Evolutionary conservation across 2,113 vertebrate species (phyloP).

Genomic region (Siphamia tubifer): DNA sequence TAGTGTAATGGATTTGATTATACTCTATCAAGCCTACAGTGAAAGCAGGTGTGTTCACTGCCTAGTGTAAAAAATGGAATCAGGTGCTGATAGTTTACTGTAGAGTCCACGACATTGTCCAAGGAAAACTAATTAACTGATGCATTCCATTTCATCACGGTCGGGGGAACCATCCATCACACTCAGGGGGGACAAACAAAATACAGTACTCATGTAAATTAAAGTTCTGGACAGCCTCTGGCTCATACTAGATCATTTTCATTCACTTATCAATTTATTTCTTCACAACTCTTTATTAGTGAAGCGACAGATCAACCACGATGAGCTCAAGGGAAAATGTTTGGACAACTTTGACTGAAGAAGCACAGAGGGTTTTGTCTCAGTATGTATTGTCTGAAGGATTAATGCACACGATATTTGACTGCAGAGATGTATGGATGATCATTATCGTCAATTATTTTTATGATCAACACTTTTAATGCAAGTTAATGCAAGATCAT

Average conservation of each 20-base stretch:
- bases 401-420: background rate
- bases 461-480: background rate
- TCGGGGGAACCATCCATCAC: conserved; percentile 74
- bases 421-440: background rate
- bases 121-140: conserved; percentile 80
- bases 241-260: conserved; percentile 59
- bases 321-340: conserved; percentile 23
- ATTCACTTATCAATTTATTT: conserved; percentile 61
- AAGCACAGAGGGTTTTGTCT: background rate
- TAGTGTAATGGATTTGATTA: background rate
- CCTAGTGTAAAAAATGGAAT: background rate
- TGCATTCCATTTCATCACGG: conserved; percentile 77
- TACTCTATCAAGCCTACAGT: background rate
- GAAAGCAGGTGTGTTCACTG: background rate
- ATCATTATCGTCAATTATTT: conserved; percentile 3
- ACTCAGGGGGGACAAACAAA: conserved; percentile 67
- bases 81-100: conserved; percentile 5
- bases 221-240: conserved; percentile 54
- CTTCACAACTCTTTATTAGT: conserved; percentile 42
- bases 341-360: conserved; percentile 21
- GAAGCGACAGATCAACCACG: conserved; percentile 9
- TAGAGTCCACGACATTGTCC: conserved; percentile 49
- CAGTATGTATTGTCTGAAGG: background rate
- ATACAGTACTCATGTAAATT: conserved; percentile 77
- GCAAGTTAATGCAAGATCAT: background rate